phyloP scores from a whole-genome alignment of 2,797 vertebrate species.

The Sphenopsis melanotis region DNA sequence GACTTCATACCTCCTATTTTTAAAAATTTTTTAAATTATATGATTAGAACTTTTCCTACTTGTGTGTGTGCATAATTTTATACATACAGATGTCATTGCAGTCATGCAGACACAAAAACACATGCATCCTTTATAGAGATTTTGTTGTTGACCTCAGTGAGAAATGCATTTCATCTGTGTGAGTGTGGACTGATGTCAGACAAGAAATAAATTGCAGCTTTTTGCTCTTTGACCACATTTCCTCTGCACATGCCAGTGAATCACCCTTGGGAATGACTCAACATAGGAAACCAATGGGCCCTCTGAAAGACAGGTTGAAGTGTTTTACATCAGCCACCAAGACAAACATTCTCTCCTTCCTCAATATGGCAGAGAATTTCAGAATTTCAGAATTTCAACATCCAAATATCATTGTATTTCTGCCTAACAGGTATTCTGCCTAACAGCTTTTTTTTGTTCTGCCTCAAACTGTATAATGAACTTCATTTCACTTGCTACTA shows the following conservation, averaged over 20 bases:
- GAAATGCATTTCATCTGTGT: background rate
- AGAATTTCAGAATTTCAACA: background rate
- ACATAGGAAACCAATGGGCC: background rate
- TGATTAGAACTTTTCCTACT: background rate
- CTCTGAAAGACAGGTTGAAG: background rate
- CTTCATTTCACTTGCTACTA: background rate
- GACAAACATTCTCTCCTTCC: background rate
- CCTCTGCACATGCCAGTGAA: background rate
- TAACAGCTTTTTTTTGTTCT: background rate
- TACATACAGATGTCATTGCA: background rate
- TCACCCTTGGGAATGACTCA: background rate
- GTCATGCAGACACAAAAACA: background rate
- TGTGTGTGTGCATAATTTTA: background rate
- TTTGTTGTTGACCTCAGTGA: background rate
- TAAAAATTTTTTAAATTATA: accelerated
- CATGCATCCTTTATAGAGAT: background rate
- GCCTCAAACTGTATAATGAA: background rate
- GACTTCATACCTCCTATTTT: background rate
- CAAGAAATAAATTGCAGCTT: background rate
- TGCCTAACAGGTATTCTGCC: background rate
- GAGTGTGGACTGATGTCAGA: background rate
- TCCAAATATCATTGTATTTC: background rate
- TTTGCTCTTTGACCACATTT: background rate
- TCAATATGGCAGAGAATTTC: background rate
- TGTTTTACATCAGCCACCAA: background rate